Evolutionary conservation across 92 coral and sea anemone genomes (phyloP).

Genomic region (Metridium senile): DNA sequence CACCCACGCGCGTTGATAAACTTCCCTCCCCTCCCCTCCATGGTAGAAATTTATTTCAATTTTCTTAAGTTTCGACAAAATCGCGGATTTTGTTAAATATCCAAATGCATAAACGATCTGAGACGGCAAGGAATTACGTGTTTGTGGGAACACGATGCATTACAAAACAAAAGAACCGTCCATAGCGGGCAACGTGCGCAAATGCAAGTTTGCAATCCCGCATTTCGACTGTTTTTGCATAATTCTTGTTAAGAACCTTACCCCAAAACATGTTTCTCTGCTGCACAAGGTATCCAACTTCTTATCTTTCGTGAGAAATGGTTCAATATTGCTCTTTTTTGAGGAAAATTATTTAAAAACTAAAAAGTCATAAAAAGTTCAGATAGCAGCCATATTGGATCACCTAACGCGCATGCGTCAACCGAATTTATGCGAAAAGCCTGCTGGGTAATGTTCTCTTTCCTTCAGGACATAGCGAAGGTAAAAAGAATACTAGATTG

Average conservation of each 20-base stretch:
- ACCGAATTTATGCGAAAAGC: constrained; percentile 43
- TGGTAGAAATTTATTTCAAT: too few relatives aligned
- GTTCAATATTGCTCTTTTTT: neutral
- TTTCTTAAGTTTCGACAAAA: too few relatives aligned
- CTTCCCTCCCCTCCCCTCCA: too few relatives aligned
- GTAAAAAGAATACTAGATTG: constrained; percentile 51
- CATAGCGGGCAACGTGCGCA: constrained; percentile 1
- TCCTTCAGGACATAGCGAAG: constrained; percentile 83
- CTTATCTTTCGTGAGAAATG: neutral
- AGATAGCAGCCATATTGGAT: constrained; percentile 74
- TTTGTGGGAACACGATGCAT: neutral
- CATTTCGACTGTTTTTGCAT: neutral
- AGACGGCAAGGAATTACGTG: neutral
- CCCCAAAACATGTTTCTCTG: constrained; percentile 94
- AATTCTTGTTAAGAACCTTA: constrained; percentile 30
- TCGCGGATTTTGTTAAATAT: too few relatives aligned
- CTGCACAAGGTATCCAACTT: neutral
- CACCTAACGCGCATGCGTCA: constrained; percentile 65
- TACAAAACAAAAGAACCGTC: neutral
- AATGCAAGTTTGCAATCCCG: constrained; percentile 2
- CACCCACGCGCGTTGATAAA: too few relatives aligned
- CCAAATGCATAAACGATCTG: neutral
- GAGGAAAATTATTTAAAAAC: constrained; percentile 9
- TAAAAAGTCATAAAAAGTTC: constrained; percentile 15
- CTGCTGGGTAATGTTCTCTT: constrained; percentile 92